Conservation (phyloP, 1,140 invertebrate species). For the Druon quercuslanigerum region DNA sequence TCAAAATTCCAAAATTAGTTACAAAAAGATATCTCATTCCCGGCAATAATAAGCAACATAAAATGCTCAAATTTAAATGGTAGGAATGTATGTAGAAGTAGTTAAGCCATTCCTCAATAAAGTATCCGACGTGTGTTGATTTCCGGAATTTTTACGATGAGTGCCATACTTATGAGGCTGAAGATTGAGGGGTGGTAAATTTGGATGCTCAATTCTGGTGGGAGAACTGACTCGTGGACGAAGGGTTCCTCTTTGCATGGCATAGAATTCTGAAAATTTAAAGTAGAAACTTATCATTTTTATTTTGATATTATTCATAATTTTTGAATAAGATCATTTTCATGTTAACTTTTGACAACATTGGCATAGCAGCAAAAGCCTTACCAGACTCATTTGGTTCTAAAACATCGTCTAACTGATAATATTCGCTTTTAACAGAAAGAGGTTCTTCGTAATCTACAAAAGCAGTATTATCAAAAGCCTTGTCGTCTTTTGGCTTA, state of each 20-base stretch:
- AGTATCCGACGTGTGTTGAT: constrained; percentile 79
- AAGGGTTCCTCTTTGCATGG: constrained; percentile 60
- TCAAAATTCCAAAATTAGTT: constrained; percentile 7
- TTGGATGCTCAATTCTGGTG: constrained; percentile 87
- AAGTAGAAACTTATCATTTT: neutral
- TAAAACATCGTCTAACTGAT: constrained; percentile 79
- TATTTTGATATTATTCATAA: constrained; percentile 9
- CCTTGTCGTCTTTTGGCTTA: constrained; percentile 70
- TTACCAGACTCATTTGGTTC: constrained; percentile 68
- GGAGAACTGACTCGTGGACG: constrained; percentile 83
- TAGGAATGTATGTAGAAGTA: constrained; percentile 68
- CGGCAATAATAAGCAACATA: constrained; percentile 34
- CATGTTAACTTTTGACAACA: neutral
- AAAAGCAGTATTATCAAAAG: constrained; percentile 83
- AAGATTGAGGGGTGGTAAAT: constrained; percentile 84
- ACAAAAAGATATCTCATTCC: neutral
- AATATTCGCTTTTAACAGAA: constrained; percentile 83
- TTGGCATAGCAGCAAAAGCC: neutral
- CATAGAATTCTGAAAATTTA: constrained; percentile 54
- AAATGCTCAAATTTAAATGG: constrained; percentile 59
- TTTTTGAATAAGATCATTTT: neutral
- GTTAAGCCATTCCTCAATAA: constrained; percentile 64
- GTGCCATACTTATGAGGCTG: constrained; percentile 77
- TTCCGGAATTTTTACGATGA: constrained; percentile 76
- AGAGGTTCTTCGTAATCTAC: constrained; percentile 85